These are phyloP conservation scores for Styela clava DNA, from an alignment of 23 tunicate species.

Conservation along the genomic window DNA sequence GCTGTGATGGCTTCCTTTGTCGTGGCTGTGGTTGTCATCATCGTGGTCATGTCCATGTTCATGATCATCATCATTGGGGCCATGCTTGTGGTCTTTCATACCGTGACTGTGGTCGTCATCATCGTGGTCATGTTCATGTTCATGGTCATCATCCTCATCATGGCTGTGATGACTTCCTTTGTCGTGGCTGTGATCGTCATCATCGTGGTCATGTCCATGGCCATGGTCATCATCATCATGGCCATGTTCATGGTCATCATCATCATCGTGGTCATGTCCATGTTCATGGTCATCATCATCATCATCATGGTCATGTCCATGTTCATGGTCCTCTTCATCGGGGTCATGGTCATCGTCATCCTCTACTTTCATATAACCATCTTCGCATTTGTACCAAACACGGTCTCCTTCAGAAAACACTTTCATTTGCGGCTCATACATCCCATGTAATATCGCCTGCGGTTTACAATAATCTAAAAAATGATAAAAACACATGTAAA, in stretches of 20 bases:
- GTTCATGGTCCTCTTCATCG: background rate
- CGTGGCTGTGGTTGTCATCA: too few species aligned
- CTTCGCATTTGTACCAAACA: constrained; percentile 25
- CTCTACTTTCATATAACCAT: constrained; percentile 5
- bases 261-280: background rate
- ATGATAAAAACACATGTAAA: too few species aligned
- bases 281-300: background rate
- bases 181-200: background rate
- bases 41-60: too few species aligned
- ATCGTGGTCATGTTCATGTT: too few species aligned
- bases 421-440: background rate
- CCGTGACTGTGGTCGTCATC: too few species aligned
- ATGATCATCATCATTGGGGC: too few species aligned
- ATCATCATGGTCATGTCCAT: background rate
- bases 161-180: background rate
- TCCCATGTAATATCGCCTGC: constrained; percentile 9
- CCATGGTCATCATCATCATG: background rate
- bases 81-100: too few species aligned
- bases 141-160: too few species aligned
- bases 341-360: background rate
- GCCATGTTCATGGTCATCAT: background rate
- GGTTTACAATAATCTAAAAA: constrained; percentile 11
- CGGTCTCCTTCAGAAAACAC: constrained; percentile 16
- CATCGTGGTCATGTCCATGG: background rate
- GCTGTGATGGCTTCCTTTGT: too few species aligned